Evolutionary conservation across 1,140 invertebrate species (phyloP).

Genomic region (Bemisia tabaci): DNA sequence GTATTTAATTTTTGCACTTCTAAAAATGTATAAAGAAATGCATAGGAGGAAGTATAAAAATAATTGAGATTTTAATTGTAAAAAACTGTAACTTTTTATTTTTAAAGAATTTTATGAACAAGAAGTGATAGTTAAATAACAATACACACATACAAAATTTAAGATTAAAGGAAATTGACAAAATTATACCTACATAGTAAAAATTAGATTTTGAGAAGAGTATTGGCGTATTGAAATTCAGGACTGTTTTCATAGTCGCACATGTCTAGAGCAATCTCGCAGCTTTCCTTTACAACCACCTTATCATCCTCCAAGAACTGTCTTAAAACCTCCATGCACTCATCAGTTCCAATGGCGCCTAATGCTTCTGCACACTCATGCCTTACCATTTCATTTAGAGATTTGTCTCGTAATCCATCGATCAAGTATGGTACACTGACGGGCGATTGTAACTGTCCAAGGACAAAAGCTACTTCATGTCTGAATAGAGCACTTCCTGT

Average conservation of each 20-base stretch:
- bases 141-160: too few species aligned
- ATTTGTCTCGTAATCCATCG: slow-evolving; percentile 51
- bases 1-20: too few species aligned
- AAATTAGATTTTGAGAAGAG: slow-evolving; percentile 13
- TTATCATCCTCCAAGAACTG: slow-evolving; percentile 71
- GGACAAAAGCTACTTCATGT: slow-evolving; percentile 95
- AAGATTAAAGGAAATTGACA: too few species aligned
- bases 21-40: too few species aligned
- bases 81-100: too few species aligned
- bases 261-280: slow-evolving; percentile 94
- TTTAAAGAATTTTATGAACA: too few species aligned
- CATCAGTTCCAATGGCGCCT: slow-evolving; percentile 82
- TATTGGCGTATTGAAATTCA: slow-evolving; percentile 77
- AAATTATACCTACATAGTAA: too few species aligned
- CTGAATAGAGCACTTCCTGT: slow-evolving; percentile 79
- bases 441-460: slow-evolving; percentile 86
- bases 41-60: too few species aligned
- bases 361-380: slow-evolving; percentile 98
- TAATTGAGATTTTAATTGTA: too few species aligned
- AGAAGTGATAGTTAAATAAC: too few species aligned
- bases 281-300: slow-evolving; percentile 88
- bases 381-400: slow-evolving; percentile 92
- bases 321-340: slow-evolving; percentile 68
- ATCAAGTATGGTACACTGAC: slow-evolving; percentile 59
- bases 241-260: slow-evolving; percentile 88